Evolutionary conservation across 1,140 invertebrate species (phyloP).

Genomic region (Gryon sp.): DNA sequence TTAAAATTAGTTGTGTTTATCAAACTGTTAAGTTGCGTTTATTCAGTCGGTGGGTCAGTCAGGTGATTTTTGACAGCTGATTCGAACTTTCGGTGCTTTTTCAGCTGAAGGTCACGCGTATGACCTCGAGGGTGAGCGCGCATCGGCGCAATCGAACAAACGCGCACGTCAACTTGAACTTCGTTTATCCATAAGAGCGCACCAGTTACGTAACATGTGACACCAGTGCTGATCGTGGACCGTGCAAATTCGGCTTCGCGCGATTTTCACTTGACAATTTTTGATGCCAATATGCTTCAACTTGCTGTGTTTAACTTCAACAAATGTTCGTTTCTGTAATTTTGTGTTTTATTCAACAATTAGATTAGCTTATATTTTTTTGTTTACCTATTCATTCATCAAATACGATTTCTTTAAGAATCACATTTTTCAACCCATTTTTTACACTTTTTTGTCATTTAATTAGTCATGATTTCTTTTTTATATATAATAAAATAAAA

Average conservation of each 20-base stretch:
- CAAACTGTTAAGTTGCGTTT: not conserved
- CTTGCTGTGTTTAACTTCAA: not conserved
- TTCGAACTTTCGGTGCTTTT: constrained; percentile 19
- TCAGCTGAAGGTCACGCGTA: constrained; percentile 38
- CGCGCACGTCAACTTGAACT: constrained; percentile 51
- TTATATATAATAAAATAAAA: not conserved
- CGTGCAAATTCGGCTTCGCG: constrained; percentile 24
- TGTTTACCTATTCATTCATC: too few species aligned
- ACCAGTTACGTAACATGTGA: constrained; percentile 38
- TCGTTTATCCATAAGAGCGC: constrained; percentile 48
- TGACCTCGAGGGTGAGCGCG: constrained; percentile 49
- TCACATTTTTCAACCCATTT: too few species aligned
- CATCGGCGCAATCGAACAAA: constrained; percentile 34
- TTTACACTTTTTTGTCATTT: too few species aligned
- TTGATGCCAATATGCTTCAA: constrained; percentile 19
- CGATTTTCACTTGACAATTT: not conserved
- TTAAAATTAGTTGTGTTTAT: constrained; percentile 12
- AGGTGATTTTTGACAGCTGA: constrained; percentile 48
- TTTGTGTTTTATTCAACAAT: constrained; percentile 1
- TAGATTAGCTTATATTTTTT: too few species aligned
- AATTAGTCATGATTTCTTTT: not conserved
- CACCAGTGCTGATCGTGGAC: constrained; percentile 23
- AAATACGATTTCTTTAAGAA: too few species aligned
- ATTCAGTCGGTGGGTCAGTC: constrained; percentile 37
- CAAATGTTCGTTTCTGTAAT: constrained; percentile 15